These are phyloP conservation scores for Thalassaphorura encarpata DNA, from an alignment of 1,140 invertebrate genomes.

Conservation along the genomic window DNA sequence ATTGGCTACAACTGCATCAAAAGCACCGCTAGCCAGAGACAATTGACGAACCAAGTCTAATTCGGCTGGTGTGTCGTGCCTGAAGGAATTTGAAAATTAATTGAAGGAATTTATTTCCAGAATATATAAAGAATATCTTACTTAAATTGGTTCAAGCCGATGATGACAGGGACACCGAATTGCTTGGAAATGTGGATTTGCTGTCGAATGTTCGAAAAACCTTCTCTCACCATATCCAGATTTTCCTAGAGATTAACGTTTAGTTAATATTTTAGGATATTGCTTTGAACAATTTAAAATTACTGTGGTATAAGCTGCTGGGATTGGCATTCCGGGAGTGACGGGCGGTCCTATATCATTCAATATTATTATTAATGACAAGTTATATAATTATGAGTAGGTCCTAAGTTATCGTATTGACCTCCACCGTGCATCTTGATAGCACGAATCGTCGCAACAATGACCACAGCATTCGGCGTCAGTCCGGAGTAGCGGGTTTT, in stretches of 20 bases:
- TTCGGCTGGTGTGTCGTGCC: slow-evolving; percentile 79
- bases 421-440: slow-evolving; percentile 97
- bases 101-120: neutral
- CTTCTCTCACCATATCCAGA: slow-evolving; percentile 74
- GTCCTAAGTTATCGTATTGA: too few species aligned
- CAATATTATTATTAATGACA: too few species aligned
- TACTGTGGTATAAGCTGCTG: slow-evolving; percentile 66
- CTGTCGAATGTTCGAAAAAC: slow-evolving; percentile 80
- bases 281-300: neutral
- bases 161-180: slow-evolving; percentile 89
- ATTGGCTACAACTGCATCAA: slow-evolving; percentile 71
- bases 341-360: slow-evolving; percentile 82
- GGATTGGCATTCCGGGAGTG: slow-evolving; percentile 67
- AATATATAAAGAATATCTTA: slow-evolving; percentile 39
- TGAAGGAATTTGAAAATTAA: slow-evolving; percentile 35
- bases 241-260: slow-evolving; percentile 56
- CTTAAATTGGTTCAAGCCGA: slow-evolving; percentile 82
- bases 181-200: slow-evolving; percentile 87
- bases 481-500: slow-evolving; percentile 87
- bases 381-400: too few species aligned
- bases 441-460: slow-evolving; percentile 88
- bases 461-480: slow-evolving; percentile 77
- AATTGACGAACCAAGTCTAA: slow-evolving; percentile 65
- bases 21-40: slow-evolving; percentile 65
- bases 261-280: slow-evolving; percentile 2